Conservation (phyloP, 2,797 vertebrate species). For the Tolypeutes matacus region DNA sequence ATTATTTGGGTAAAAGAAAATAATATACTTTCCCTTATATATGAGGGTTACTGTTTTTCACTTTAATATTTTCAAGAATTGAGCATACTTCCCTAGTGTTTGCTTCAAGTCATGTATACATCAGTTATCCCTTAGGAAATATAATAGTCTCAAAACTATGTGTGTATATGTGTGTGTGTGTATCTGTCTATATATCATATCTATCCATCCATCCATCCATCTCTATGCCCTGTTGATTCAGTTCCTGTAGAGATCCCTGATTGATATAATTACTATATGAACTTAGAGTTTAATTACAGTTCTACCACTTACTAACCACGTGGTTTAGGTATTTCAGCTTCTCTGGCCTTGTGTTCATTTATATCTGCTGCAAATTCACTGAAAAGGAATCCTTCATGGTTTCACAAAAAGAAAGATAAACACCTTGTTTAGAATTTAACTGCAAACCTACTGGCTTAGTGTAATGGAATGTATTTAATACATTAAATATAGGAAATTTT, state of each 20-base stretch:
- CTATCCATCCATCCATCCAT: too few species aligned
- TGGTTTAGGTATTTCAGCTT: too few species aligned
- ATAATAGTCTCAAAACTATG: constrained; percentile 51
- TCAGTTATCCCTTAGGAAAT: constrained; percentile 36
- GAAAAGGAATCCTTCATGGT: background rate
- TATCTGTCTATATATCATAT: too few species aligned
- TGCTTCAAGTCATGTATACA: constrained; percentile 3
- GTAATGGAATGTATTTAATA: background rate
- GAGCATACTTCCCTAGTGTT: constrained; percentile 38
- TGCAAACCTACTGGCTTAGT: background rate
- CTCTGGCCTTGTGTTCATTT: background rate
- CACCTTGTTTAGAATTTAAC: background rate
- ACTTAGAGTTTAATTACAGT: constrained; percentile 27
- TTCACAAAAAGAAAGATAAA: constrained; percentile 18
- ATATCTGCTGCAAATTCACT: background rate
- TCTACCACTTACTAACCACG: background rate
- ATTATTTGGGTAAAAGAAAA: constrained; percentile 36
- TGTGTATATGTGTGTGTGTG: too few species aligned
- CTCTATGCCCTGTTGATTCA: too few species aligned
- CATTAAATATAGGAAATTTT: background rate
- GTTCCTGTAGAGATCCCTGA: too few species aligned
- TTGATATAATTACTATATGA: background rate
- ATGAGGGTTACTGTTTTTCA: background rate
- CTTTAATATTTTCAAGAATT: constrained; percentile 3
- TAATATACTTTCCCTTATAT: background rate